These are phyloP conservation scores for Emmelina monodactyla DNA, from an alignment of 2,888 invertebrate genomes.

Conservation along the genomic window DNA sequence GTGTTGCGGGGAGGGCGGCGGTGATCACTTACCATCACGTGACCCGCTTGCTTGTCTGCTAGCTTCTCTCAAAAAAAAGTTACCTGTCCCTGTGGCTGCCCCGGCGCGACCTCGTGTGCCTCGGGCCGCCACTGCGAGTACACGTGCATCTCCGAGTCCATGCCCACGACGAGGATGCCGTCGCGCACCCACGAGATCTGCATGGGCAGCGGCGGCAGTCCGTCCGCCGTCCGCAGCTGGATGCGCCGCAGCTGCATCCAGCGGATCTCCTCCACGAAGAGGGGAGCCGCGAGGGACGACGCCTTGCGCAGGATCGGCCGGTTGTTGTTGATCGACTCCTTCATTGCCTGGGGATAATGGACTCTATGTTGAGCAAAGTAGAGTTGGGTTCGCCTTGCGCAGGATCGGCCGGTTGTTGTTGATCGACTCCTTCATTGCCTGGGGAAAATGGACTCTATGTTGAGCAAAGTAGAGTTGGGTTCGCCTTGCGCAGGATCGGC, in stretches of 20 bases:
- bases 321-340: conserved; percentile 83
- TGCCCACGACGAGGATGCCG: conserved; percentile 96
- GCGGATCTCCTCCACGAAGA: conserved; percentile 90
- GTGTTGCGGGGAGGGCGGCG: no score
- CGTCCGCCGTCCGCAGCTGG: conserved; percentile 91
- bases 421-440: conserved; percentile 86
- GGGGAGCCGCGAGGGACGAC: conserved; percentile 87
- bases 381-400: conserved; percentile 87
- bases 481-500: conserved; percentile 86
- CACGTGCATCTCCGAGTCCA: conserved; percentile 99
- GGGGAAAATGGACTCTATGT: no score
- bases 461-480: no score
- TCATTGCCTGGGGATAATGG: conserved; percentile 80
- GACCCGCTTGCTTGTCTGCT: no score
- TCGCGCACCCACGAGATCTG: conserved; percentile 99
- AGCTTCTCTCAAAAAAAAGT: no score
- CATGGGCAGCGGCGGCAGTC: conserved; percentile 96
- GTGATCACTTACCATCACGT: no score
- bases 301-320: conserved; percentile 88
- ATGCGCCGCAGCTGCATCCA: conserved; percentile 97
- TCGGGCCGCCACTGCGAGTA: conserved; percentile 97
- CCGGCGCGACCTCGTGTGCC: conserved; percentile 32
- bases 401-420: conserved; percentile 84
- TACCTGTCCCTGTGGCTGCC: conserved; percentile 35
- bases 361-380: no score